Conservation (phyloP, 2,797 vertebrate species). For the Acrocephalus scirpaceus region DNA sequence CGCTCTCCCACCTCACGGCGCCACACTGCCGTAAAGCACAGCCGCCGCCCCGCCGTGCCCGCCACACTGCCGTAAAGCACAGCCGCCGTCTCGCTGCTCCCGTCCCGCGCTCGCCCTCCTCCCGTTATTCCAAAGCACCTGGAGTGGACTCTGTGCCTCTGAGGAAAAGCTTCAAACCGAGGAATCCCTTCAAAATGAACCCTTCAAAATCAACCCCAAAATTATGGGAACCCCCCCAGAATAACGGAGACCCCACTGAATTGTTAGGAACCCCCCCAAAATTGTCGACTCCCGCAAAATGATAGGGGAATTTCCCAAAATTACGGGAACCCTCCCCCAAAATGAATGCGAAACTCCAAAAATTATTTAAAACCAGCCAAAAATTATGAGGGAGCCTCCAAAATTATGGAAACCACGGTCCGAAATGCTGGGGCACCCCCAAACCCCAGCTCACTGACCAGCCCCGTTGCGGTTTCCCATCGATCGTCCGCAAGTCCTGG, state of each 20-base stretch:
- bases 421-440: too few relatives aligned
- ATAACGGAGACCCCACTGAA: not conserved
- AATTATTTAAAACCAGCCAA: not conserved
- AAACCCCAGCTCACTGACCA: too few relatives aligned
- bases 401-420: rapidly evolving
- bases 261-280: not conserved
- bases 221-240: not conserved
- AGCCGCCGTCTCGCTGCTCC: not conserved
- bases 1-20: not conserved
- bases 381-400: not conserved
- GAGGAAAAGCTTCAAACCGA: not conserved
- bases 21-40: not conserved
- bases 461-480: too few relatives aligned
- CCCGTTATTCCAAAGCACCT: not conserved
- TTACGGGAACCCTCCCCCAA: too few relatives aligned
- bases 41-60: not conserved
- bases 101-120: not conserved
- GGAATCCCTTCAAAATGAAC: not conserved
- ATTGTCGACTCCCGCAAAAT: not conserved
- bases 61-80: not conserved
- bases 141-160: not conserved
- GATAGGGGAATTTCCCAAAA: not conserved
- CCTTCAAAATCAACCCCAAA: not conserved
- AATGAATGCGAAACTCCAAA: not conserved
- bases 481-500: rapidly evolving